phyloP scores from a whole-genome alignment of 2,888 invertebrate species.

The Abrostola tripartita region DNA sequence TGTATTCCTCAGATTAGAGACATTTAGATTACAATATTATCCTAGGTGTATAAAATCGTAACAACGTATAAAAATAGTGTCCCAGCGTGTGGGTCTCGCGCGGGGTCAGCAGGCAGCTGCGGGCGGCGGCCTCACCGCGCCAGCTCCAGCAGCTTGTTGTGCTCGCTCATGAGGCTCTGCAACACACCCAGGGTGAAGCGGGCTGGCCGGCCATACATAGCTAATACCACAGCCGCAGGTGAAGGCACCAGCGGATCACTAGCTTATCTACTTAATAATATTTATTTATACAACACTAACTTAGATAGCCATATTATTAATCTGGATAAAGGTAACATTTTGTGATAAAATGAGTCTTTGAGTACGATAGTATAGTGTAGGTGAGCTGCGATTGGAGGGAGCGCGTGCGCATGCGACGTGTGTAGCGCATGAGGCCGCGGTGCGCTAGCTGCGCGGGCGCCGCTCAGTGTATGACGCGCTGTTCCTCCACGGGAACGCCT shows the following conservation, averaged over 20 bases:
- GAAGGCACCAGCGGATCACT: too few relatives aligned
- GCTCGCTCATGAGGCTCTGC: conserved; percentile 88
- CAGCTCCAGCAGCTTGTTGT: conserved; percentile 86
- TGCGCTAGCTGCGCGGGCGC: conserved; percentile 9
- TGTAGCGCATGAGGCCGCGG: not conserved
- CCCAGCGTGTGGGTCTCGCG: conserved; percentile 4
- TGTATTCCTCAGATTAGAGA: conserved; percentile 20
- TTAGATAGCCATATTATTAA: too few relatives aligned
- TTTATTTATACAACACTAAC: too few relatives aligned
- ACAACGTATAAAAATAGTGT: conserved; percentile 54
- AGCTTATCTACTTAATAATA: too few relatives aligned
- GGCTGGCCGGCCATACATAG: not conserved
- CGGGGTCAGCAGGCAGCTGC: conserved; percentile 34
- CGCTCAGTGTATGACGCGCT: conserved; percentile 78
- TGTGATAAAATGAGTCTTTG: too few relatives aligned
- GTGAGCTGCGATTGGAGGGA: too few relatives aligned
- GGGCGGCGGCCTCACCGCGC: conserved; percentile 61
- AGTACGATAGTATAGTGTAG: too few relatives aligned
- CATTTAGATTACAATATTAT: conserved; percentile 20
- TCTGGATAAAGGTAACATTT: too few relatives aligned
- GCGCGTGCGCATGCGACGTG: too few relatives aligned
- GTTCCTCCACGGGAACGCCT: conserved; percentile 73
- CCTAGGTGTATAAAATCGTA: conserved; percentile 32
- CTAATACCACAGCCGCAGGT: conserved; percentile 4
- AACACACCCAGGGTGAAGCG: conserved; percentile 58